Conservation (phyloP, 23 tunicate species). For the Styela plicata region DNA sequence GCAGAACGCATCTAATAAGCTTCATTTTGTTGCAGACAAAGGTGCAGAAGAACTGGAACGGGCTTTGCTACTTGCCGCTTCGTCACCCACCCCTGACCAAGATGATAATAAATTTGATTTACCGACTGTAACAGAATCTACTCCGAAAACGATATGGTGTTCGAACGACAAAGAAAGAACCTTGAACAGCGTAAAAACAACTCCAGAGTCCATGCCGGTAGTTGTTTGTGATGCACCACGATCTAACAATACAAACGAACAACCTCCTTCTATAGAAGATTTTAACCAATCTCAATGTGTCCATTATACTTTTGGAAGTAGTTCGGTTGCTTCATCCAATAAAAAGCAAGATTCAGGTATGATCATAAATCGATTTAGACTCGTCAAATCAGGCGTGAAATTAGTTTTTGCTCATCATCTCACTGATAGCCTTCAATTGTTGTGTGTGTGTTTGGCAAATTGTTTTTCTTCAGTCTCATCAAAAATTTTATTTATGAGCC, state of each 20-base stretch:
- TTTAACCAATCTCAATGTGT: conserved; percentile 9
- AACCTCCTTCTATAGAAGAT: conserved; percentile 5
- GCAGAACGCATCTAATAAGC: too few relatives aligned
- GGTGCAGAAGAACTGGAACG: conserved; percentile 31
- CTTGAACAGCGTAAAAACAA: not conserved
- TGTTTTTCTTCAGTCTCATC: too few relatives aligned
- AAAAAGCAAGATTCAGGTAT: not conserved
- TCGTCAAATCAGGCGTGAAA: too few relatives aligned
- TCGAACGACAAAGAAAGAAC: not conserved
- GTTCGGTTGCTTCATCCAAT: not conserved
- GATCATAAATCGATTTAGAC: too few relatives aligned
- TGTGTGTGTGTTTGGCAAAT: too few relatives aligned
- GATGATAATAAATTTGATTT: not conserved
- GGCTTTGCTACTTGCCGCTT: conserved; percentile 24
- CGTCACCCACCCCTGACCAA: not conserved
- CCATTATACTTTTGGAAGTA: conserved; percentile 29
- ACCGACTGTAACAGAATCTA: not conserved
- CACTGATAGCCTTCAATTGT: too few relatives aligned
- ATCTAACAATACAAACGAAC: conserved; percentile 3
- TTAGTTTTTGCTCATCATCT: too few relatives aligned
- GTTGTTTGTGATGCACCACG: conserved; percentile 9
- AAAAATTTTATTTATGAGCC: too few relatives aligned
- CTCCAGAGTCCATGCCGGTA: not conserved
- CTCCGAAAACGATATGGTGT: not conserved
- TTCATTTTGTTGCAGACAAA: conserved; percentile 19